A percentile compares a stretch with the other conserved stretches of the same genome.
phyloP scores from a whole-genome alignment of 1,140 invertebrate genomes.

The Diprion similis region DNA sequence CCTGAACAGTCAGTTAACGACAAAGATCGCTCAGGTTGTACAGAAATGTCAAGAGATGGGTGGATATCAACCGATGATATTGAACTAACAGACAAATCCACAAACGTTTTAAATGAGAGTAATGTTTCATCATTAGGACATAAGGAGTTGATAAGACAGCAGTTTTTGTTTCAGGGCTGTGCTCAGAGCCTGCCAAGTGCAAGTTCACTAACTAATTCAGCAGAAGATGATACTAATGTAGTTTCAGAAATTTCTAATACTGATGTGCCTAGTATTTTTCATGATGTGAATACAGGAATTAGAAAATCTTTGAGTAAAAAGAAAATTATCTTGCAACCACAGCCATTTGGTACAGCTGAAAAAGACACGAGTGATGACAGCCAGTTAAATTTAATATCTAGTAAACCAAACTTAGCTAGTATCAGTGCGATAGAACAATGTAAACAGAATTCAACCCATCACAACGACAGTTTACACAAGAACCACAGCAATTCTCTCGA shows the following conservation, averaged over 20 bases:
- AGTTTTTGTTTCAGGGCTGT: constrained; percentile 23
- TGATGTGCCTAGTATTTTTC: constrained; percentile 20
- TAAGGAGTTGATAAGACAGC: constrained; percentile 32
- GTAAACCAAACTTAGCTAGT: neutral
- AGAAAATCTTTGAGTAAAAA: constrained; percentile 30
- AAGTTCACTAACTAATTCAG: neutral
- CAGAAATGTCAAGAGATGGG: constrained; percentile 9
- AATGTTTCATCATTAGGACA: constrained; percentile 28
- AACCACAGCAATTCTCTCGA: too few species aligned
- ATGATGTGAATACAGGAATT: constrained; percentile 18
- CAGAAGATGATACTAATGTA: constrained; percentile 9
- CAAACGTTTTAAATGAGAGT: neutral
- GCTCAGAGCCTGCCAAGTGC: neutral
- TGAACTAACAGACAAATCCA: neutral
- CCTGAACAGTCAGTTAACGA: constrained; percentile 26
- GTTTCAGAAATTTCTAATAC: constrained; percentile 23
- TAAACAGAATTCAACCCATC: too few species aligned
- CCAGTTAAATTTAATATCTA: neutral
- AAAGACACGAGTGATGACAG: neutral
- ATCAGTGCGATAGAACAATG: too few species aligned
- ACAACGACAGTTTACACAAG: neutral
- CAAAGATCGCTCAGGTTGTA: constrained; percentile 21
- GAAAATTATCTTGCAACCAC: constrained; percentile 25
- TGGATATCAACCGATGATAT: constrained; percentile 14
- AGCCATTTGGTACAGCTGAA: neutral